Conservation (phyloP, 2,113 vertebrate species). For the Cheirogaleus medius region DNA sequence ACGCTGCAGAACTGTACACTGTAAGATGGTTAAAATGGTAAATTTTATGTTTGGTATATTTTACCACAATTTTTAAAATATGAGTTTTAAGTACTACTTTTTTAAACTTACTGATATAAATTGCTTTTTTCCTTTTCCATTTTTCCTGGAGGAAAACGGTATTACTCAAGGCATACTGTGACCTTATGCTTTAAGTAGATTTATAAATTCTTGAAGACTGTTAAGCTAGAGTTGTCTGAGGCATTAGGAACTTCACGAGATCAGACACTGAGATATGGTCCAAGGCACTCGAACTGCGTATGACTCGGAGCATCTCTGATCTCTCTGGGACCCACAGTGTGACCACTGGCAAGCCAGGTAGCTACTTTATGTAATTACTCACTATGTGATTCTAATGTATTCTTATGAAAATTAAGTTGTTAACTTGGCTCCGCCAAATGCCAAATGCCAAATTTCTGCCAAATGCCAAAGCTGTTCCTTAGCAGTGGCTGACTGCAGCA, state of each 20-base stretch:
- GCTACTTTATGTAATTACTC: background rate
- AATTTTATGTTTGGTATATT: background rate
- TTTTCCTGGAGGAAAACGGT: background rate
- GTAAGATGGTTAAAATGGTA: background rate
- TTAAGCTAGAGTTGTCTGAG: background rate
- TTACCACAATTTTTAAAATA: background rate
- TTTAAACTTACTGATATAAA: background rate
- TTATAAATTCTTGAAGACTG: background rate
- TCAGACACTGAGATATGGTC: too few relatives aligned
- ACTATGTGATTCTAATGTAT: background rate
- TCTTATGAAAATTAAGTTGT: background rate
- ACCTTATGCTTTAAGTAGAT: background rate
- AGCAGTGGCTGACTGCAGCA: background rate
- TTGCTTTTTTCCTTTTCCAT: background rate
- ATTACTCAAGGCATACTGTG: background rate
- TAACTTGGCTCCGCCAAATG: background rate
- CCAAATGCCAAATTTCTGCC: too few relatives aligned
- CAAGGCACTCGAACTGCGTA: background rate
- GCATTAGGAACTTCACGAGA: background rate
- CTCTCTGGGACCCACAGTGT: background rate
- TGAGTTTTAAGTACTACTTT: background rate
- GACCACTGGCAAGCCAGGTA: background rate
- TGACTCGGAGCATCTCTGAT: background rate
- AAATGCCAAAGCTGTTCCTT: background rate
- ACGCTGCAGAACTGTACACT: background rate